phyloP scores from a whole-genome alignment of 2,113 vertebrate species.

The Seriola quinqueradiata region DNA sequence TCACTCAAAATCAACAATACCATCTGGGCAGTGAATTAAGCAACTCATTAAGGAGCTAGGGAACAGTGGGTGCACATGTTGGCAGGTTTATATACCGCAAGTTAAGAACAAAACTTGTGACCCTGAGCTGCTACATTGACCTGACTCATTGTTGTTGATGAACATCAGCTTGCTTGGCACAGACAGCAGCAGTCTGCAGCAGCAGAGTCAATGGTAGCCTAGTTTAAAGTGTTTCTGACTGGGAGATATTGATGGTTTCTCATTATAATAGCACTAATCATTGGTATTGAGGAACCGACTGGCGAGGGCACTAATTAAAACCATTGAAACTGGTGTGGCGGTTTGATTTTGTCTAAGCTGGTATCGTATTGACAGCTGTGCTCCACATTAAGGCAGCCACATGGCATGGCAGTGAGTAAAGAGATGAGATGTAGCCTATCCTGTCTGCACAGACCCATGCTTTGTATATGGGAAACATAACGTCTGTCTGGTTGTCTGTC shows the following conservation, averaged over 20 bases:
- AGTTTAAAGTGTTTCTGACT: slow-evolving; percentile 8
- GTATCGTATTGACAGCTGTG: neutral
- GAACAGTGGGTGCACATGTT: slow-evolving; percentile 15
- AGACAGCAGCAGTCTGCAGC: neutral
- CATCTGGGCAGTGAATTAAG: slow-evolving; percentile 35
- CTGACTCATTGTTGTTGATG: neutral
- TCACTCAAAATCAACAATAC: slow-evolving; percentile 20
- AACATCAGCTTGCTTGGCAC: neutral
- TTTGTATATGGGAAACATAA: no score
- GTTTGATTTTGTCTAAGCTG: neutral
- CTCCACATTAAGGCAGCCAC: neutral
- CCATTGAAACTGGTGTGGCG: neutral
- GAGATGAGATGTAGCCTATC: neutral
- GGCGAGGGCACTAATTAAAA: slow-evolving; percentile 9
- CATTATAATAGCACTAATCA: slow-evolving; percentile 27
- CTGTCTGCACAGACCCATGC: neutral
- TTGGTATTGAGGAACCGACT: slow-evolving; percentile 31
- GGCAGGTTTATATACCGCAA: neutral
- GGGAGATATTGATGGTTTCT: slow-evolving; percentile 38
- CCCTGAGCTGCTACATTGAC: neutral
- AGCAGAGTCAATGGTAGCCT: slow-evolving; percentile 24
- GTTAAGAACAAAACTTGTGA: slow-evolving; percentile 17
- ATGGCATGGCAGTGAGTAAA: neutral
- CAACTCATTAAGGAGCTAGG: neutral
- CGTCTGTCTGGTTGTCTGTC: no score